Conservation (phyloP, 2,797 vertebrate genomes). For the Parambassis ranga region DNA sequence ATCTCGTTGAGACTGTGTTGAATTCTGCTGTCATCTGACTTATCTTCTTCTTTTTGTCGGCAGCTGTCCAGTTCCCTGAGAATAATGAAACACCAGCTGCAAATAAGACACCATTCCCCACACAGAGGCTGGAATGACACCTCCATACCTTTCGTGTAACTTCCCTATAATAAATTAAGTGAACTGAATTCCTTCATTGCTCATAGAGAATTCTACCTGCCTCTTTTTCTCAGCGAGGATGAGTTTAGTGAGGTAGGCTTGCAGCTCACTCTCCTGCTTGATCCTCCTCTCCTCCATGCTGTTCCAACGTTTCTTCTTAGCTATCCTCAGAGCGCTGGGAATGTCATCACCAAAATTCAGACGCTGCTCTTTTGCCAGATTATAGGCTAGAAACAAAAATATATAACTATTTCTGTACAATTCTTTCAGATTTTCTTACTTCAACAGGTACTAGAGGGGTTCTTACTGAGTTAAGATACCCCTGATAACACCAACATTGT, state of each 20-base stretch:
- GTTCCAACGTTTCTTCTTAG: conserved; percentile 95
- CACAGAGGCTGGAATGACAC: no score
- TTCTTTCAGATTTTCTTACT: no score
- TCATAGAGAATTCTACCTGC: conserved; percentile 46
- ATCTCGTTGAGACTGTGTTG: conserved; percentile 72
- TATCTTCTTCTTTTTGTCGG: conserved; percentile 82
- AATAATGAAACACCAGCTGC: no score
- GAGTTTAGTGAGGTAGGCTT: conserved; percentile 88
- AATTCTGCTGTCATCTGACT: conserved; percentile 27
- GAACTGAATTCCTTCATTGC: no score
- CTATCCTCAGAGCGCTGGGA: conserved; percentile 88
- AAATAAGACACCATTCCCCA: no score
- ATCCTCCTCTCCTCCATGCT: conserved; percentile 90
- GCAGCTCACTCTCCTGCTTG: conserved; percentile 92
- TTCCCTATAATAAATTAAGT: no score
- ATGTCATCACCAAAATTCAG: conserved; percentile 94
- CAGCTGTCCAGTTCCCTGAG: conserved; percentile 86
- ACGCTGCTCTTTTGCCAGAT: conserved; percentile 91
- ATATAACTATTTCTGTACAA: no score
- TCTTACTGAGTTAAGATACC: no score
- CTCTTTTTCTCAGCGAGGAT: conserved; percentile 90
- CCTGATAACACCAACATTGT: no score
- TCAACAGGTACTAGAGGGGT: no score
- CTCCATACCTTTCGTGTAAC: no score
- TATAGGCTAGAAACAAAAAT: conserved; percentile 82